Evolutionary conservation across 2,797 vertebrate genomes (phyloP).

Genomic region (Nyctalus aviator): DNA sequence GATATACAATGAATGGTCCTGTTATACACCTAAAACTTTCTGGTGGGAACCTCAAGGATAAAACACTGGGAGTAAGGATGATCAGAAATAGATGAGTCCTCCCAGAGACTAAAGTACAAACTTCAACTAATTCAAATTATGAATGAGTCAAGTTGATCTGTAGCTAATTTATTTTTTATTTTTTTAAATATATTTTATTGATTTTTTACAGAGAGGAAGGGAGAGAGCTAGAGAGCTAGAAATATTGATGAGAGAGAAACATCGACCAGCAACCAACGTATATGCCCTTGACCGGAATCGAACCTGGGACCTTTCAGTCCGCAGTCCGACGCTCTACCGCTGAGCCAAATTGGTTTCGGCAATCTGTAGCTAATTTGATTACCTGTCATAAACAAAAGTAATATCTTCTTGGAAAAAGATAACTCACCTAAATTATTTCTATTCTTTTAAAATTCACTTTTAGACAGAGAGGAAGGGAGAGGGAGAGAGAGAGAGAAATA

Average conservation of each 20-base stretch:
- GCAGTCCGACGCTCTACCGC: too few species aligned
- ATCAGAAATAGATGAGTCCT: slow-evolving; percentile 42
- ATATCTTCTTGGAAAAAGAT: slow-evolving; percentile 50
- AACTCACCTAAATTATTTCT: slow-evolving; percentile 45
- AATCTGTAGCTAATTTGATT: neutral
- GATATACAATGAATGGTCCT: neutral
- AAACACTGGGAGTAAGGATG: neutral
- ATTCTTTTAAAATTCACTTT: neutral
- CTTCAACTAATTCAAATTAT: neutral
- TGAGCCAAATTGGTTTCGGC: too few species aligned
- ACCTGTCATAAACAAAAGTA: slow-evolving; percentile 44
- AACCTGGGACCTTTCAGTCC: too few species aligned
- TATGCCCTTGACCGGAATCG: too few species aligned
- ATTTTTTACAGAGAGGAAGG: too few species aligned
- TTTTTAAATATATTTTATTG: too few species aligned
- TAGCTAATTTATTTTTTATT: slow-evolving; percentile 21
- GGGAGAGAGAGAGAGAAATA: too few species aligned
- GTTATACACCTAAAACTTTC: neutral
- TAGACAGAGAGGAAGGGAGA: neutral
- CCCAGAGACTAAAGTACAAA: slow-evolving; percentile 7
- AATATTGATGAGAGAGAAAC: too few species aligned
- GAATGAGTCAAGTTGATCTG: neutral
- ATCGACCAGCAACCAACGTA: too few species aligned
- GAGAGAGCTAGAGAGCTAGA: too few species aligned
- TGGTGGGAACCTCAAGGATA: neutral